Evolutionary conservation across 2,888 invertebrate genomes (phyloP).

Genomic region (Eupithecia tripunctaria): DNA sequence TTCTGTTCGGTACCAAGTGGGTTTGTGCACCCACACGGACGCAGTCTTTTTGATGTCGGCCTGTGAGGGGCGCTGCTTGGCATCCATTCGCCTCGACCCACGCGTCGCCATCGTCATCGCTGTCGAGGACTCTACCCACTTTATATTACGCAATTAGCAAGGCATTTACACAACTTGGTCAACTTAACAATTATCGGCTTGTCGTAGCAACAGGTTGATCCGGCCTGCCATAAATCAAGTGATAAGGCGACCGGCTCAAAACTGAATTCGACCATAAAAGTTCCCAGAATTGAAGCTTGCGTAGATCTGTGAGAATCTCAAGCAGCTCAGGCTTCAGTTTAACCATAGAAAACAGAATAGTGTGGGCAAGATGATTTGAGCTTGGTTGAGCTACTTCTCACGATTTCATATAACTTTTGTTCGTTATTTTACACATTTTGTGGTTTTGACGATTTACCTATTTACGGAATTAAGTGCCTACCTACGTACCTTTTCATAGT

Average conservation of each 20-base stretch:
- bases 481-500: constrained; percentile 18
- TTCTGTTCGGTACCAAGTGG: constrained; percentile 50
- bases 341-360: neutral
- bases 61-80: constrained; percentile 47
- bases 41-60: constrained; percentile 59
- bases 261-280: neutral
- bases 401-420: constrained; percentile 26
- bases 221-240: neutral
- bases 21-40: constrained; percentile 67
- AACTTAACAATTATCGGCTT: constrained; percentile 16
- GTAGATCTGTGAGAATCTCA: neutral
- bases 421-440: neutral
- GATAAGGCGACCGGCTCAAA: neutral
- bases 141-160: constrained; percentile 48
- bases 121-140: constrained; percentile 62
- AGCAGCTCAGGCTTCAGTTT: neutral
- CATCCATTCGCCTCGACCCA: constrained; percentile 62
- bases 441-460: neutral
- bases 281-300: neutral
- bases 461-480: constrained; percentile 25
- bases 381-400: constrained; percentile 12
- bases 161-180: constrained; percentile 44
- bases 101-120: constrained; percentile 55
- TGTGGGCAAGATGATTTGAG: neutral
- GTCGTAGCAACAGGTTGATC: constrained; percentile 5